Percentiles rank a stretch among this genome's conserved stretches.
Conservation (phyloP, 2,888 invertebrate species). For the Nomada lathburiana region DNA sequence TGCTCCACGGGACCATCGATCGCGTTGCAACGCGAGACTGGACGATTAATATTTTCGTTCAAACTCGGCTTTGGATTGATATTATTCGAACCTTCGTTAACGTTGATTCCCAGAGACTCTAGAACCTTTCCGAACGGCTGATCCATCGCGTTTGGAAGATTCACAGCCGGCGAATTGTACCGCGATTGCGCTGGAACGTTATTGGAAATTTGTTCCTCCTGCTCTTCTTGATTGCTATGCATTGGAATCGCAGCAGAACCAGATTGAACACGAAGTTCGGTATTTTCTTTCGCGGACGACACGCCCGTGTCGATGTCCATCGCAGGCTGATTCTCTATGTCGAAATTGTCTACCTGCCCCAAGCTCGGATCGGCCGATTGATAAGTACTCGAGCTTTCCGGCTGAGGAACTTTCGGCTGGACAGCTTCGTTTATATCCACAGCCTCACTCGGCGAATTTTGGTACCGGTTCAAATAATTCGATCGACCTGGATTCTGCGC, state of each 20-base stretch:
- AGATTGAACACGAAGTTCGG: background rate
- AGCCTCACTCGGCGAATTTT: background rate
- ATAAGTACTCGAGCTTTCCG: background rate
- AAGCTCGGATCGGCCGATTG: background rate
- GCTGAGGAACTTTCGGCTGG: background rate
- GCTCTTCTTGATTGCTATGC: background rate
- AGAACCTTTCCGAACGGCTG: slow-evolving; percentile 56
- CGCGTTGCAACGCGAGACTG: background rate
- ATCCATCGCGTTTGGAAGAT: slow-evolving; percentile 36
- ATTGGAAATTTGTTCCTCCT: background rate
- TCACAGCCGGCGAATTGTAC: slow-evolving; percentile 1
- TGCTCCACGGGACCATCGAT: slow-evolving; percentile 31
- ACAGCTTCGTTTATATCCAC: background rate
- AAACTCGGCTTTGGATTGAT: background rate
- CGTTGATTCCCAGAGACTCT: slow-evolving; percentile 46
- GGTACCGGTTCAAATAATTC: slow-evolving; percentile 10
- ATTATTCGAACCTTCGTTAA: slow-evolving; percentile 10
- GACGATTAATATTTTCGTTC: slow-evolving; percentile 3
- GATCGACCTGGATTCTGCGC: background rate
- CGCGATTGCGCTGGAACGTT: background rate
- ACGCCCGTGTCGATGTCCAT: background rate
- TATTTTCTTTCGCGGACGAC: background rate
- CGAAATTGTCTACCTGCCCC: background rate
- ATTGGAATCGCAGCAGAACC: background rate
- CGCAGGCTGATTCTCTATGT: background rate